Evolutionary conservation across 2,797 vertebrate genomes (phyloP).

Genomic region (Taeniopygia guttata): DNA sequence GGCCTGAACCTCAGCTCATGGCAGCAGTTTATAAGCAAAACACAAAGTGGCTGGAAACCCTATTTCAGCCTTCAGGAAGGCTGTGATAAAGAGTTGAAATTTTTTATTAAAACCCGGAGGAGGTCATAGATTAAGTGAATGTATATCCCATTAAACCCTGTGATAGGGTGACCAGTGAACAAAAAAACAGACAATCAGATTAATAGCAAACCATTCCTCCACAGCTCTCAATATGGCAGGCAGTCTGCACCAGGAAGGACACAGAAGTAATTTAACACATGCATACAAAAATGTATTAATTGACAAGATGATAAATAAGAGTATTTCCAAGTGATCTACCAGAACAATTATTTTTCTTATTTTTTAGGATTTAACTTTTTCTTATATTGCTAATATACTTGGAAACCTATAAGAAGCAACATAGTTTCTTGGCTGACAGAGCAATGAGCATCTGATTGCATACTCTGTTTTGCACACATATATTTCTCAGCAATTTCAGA

Average conservation of each 20-base stretch:
- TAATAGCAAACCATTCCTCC: neutral
- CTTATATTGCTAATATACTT: neutral
- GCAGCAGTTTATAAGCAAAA: neutral
- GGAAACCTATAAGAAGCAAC: neutral
- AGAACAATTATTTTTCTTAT: neutral
- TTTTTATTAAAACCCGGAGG: neutral
- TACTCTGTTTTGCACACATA: neutral
- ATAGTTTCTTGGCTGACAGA: neutral
- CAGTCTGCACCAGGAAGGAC: neutral
- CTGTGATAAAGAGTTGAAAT: neutral
- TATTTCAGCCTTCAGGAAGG: neutral
- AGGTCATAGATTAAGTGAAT: neutral
- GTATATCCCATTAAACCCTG: neutral
- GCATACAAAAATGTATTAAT: neutral
- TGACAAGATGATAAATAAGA: neutral
- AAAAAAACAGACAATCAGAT: neutral
- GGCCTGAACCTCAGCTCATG: neutral
- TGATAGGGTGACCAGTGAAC: neutral
- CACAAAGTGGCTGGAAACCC: neutral
- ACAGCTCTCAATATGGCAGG: neutral
- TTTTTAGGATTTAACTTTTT: neutral
- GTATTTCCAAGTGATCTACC: neutral
- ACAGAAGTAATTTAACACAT: neutral
- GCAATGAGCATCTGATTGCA: neutral
- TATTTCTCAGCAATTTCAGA: neutral